Evolutionary conservation across 2,113 vertebrate species (phyloP).

Genomic region (Cololabis saira): DNA sequence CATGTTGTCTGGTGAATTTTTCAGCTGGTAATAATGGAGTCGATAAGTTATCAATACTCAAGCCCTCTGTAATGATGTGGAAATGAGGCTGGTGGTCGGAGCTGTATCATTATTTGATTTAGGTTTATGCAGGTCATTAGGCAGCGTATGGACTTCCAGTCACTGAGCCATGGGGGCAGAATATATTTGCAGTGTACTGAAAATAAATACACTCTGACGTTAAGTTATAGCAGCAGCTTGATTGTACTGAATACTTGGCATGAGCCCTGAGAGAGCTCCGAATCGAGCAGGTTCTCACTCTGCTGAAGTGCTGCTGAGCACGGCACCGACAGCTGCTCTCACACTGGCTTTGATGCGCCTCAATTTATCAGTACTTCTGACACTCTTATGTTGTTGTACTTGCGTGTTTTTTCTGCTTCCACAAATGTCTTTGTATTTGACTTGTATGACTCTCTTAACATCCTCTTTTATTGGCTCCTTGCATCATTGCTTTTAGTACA

Average conservation of each 20-base stretch:
- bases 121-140: constrained; percentile 55
- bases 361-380: constrained; percentile 5
- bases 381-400: background rate
- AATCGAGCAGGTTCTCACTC: background rate
- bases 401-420: background rate
- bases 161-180: constrained; percentile 16
- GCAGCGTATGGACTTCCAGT: constrained; percentile 50
- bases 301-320: constrained; percentile 8
- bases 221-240: background rate
- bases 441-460: background rate
- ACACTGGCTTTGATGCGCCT: background rate
- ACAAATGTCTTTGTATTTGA: too few species aligned
- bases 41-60: constrained; percentile 58
- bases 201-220: background rate
- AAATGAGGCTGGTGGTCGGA: constrained; percentile 42
- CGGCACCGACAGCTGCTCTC: background rate
- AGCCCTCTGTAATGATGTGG: constrained; percentile 47
- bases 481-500: constrained; percentile 1
- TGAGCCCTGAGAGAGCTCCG: background rate
- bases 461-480: background rate
- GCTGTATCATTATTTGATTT: constrained; percentile 52
- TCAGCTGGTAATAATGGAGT: constrained; percentile 53
- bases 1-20: background rate
- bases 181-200: constrained; percentile 9
- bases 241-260: background rate